Evolutionary conservation across 1,140 invertebrate genomes (phyloP), one percentile per base, ranked within the genome.

Genomic region (Pogonus chalceus): DNA sequence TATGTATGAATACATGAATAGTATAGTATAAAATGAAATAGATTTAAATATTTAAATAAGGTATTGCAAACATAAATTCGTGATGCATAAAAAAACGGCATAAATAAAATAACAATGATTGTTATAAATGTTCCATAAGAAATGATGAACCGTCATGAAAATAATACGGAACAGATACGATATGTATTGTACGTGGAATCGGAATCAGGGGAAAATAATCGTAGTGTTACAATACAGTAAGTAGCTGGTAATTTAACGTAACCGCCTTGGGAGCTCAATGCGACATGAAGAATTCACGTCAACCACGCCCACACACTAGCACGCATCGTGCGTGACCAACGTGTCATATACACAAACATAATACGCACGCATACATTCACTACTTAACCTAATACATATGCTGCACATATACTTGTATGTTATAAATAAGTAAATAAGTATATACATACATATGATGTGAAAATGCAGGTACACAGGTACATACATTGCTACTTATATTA

Each of bases 121-220:
- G 14, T 7, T 7, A 7, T 7, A 31, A 35, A 52, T 24, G 37
- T 18, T 9, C 7, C 37, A 18, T 12, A 43, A 43, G 51, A 54
- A 59, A 37, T 26, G 35, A 20, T 43, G 21, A 55, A 31, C 23
- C 9, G 23, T 16, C 2, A 51, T 52, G 26, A 47, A 56, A 53
- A 43, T 43, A 43, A 9, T 43, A 43, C 37, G 7, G 3, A 18
- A 10, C 37, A 43, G 9, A 31, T 31, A 31, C 14, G 37, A 43
- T 10, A 43, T 43, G 37, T 9, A 43, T 18, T 12, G 37, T 12
- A 43, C 9, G 37, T 43, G 9, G 18, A 4, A 43, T 12, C n/a
- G 18, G 37, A 43, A 18, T 43, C 37, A 43, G 18, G 18, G 18
- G 37, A 43, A 43, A 43, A 43, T 43, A 43, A 18, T 43, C 37